These are phyloP conservation scores for Apodemia hepburni DNA, from an alignment of 2,888 invertebrate species.

Conservation along the genomic window DNA sequence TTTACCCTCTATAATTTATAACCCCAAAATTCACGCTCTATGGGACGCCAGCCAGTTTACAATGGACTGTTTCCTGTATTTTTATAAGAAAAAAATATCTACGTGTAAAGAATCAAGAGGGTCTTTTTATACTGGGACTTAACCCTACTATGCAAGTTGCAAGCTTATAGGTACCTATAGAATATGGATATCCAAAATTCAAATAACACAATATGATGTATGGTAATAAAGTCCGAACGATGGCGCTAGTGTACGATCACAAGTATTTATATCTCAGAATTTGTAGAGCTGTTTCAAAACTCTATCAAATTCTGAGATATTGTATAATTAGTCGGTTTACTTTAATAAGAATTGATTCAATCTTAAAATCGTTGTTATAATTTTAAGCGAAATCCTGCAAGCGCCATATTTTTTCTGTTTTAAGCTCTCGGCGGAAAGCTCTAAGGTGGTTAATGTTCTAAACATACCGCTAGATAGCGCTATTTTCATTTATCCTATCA, in stretches of 20 bases:
- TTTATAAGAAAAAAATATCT: not conserved
- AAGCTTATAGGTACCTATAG: no score
- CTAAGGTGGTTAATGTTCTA: not conserved
- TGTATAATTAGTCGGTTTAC: no score
- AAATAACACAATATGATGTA: not conserved
- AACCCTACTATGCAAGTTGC: not conserved
- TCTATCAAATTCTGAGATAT: not conserved
- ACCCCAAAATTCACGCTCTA: slow-evolving; percentile 70
- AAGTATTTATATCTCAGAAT: not conserved
- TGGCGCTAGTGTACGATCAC: slow-evolving; percentile 41
- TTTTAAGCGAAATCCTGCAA: not conserved
- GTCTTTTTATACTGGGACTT: not conserved
- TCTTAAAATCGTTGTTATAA: no score
- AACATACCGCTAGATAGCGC: not conserved
- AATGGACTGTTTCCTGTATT: not conserved
- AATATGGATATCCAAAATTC: not conserved
- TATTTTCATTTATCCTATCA: not conserved
- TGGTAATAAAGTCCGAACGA: slow-evolving; percentile 35
- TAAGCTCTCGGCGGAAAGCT: not conserved
- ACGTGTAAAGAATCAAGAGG: not conserved
- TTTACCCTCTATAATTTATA: slow-evolving; percentile 73
- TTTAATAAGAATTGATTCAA: no score
- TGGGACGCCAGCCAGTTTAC: not conserved
- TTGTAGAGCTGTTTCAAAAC: not conserved
- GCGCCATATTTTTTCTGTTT: no score